Conservation (phyloP, 2,797 vertebrate species). For the Trachurus trachurus region DNA sequence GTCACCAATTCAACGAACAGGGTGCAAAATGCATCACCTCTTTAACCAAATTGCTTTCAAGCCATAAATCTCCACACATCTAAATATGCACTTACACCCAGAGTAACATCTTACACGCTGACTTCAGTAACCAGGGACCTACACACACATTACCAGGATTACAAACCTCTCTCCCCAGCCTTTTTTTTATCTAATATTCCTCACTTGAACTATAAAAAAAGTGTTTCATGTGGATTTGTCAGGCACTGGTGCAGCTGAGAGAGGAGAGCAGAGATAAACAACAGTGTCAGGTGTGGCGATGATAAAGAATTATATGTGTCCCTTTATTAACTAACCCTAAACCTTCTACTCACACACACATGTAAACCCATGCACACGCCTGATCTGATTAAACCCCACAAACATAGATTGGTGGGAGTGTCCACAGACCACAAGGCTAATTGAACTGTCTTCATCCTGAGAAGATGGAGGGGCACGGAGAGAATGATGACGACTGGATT, state of each 20-base stretch:
- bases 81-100: slow-evolving; percentile 9
- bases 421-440: slow-evolving; percentile 75
- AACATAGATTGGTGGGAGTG: slow-evolving; percentile 80
- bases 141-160: slow-evolving; percentile 8
- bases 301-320: slow-evolving; percentile 60
- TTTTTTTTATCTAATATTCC: slow-evolving; percentile 28
- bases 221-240: slow-evolving; percentile 22
- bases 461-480: slow-evolving; percentile 34
- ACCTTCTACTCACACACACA: slow-evolving; percentile 12
- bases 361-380: slow-evolving; percentile 11
- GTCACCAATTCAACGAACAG: background rate
- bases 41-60: slow-evolving; percentile 58
- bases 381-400: slow-evolving; percentile 81
- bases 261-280: slow-evolving; percentile 8
- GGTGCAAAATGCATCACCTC: slow-evolving; percentile 25
- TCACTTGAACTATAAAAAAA: slow-evolving; percentile 14
- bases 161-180: background rate
- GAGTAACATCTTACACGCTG: slow-evolving; percentile 1
- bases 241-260: background rate
- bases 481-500: slow-evolving; percentile 65
- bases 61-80: slow-evolving; percentile 47
- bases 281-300: slow-evolving; percentile 30
- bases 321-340: slow-evolving; percentile 47
- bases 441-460: slow-evolving; percentile 78
- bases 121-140: slow-evolving; percentile 7